Evolutionary conservation across 2,888 invertebrate genomes (phyloP).

Genomic region (Merodon equestris): DNA sequence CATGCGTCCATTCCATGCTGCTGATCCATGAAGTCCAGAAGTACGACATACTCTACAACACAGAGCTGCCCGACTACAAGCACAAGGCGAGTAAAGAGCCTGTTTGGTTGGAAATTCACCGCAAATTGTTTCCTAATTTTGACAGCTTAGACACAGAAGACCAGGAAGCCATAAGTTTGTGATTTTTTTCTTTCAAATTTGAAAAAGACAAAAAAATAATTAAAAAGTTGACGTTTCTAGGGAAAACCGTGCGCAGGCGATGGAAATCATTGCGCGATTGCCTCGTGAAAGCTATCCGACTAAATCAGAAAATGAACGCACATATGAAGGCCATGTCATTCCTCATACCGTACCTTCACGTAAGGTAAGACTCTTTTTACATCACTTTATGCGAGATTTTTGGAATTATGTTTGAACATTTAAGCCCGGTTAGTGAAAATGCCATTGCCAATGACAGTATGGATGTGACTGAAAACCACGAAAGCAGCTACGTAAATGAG

Average conservation of each 20-base stretch:
- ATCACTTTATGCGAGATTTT: too few relatives aligned
- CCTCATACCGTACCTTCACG: too few relatives aligned
- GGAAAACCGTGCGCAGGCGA: conserved; percentile 47
- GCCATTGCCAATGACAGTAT: too few relatives aligned
- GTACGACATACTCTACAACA: conserved; percentile 56
- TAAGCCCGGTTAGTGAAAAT: too few relatives aligned
- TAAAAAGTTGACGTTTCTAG: conserved; percentile 16
- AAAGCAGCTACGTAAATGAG: not conserved
- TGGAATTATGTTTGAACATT: too few relatives aligned
- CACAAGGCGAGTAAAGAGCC: conserved; percentile 46
- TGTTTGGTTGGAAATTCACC: conserved; percentile 53
- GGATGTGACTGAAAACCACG: not conserved
- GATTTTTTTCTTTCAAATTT: too few relatives aligned
- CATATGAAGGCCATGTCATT: too few relatives aligned
- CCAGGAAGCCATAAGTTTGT: conserved; percentile 51
- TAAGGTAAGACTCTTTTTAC: too few relatives aligned
- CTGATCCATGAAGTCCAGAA: conserved; percentile 51
- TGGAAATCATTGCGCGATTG: conserved; percentile 67
- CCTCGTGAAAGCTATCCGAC: conserved; percentile 38
- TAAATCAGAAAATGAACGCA: too few relatives aligned
- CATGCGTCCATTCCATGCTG: conserved; percentile 14
- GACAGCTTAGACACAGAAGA: conserved; percentile 13
- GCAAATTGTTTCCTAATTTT: conserved; percentile 42
- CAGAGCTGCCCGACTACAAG: conserved; percentile 41
- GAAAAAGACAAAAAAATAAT: not conserved